Base-by-base conservation (phyloP, 2,888 invertebrate species). In the Andrena dorsata region DNA sequence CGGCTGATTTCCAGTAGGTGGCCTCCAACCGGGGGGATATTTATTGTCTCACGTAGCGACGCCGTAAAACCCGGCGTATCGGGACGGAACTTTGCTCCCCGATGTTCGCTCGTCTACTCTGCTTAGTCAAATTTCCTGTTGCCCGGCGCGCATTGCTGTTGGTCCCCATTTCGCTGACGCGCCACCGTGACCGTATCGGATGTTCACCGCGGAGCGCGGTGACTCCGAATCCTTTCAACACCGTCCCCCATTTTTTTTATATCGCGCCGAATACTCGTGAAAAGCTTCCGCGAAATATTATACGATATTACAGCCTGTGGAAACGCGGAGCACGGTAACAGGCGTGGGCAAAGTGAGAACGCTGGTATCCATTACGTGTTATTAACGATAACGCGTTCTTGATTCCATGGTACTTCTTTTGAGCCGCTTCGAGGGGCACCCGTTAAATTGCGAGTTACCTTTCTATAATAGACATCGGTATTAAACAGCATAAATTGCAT, bases 1-100 rank as follows among this genome's bases (percentile, higher is more conserved):
- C 83, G 83, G 58, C 80, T 80, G 87, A 84, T 87, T 84, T 87
- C 71, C 73, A 79, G 58, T 58, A 51, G 69, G 5, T 28, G 69
- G 56, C 32, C 53, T 61, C 70, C 32, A 26, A 26, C 35, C 61
- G 28, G 10, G 32, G 61, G 64, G 53, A 80, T 78, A 85, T 77
- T 85, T 77, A 79, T 76, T 61, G 65, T 83, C 74, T 41, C 30
- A 28, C 16, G 32, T 20, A 6, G 6, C 58, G 16, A 35, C 28
- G 60, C 41, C 16, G 56, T 23, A 71, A 72, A 69, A 75, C 77
- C 70, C 35, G 66, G 13, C 75, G 65, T 68, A 61, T 65, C 41
- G 72, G 61, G 69, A 77, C 82, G 64, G 77, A 77, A 69, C 76
- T 75, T 77, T 71, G 8, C 35, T 51, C 63, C 49, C 16, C 20